phyloP scores from a whole-genome alignment of 1,140 invertebrate genomes.

The Hydropsyche tenuis region DNA sequence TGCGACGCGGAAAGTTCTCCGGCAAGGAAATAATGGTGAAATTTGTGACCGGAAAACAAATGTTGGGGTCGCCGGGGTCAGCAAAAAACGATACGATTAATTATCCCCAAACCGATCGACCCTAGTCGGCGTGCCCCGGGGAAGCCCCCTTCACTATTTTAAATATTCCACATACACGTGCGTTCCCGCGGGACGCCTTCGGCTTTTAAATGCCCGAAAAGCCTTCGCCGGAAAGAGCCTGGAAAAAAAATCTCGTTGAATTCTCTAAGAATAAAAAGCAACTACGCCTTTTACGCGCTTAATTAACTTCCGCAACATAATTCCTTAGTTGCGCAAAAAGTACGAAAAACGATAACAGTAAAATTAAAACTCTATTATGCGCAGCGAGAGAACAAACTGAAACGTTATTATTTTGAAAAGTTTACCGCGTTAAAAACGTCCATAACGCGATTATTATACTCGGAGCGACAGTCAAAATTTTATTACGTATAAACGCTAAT shows the following conservation, averaged over 20 bases:
- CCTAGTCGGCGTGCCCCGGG: neutral
- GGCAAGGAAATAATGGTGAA: constrained; percentile 23
- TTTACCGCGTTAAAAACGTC: neutral
- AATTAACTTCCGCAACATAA: too few species aligned
- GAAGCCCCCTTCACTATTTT: neutral
- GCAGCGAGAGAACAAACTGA: neutral
- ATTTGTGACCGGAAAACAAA: constrained; percentile 33
- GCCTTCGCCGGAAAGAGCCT: too few species aligned
- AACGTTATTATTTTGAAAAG: constrained; percentile 16
- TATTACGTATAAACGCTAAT: constrained; percentile 1
- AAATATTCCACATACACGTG: constrained; percentile 15
- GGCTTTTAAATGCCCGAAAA: too few species aligned
- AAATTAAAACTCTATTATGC: neutral
- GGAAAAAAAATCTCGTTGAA: too few species aligned
- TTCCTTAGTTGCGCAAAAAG: too few species aligned
- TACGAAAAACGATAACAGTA: too few species aligned
- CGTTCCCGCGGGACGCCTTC: neutral
- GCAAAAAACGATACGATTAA: constrained; percentile 40
- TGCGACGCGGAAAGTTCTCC: constrained; percentile 8
- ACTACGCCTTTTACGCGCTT: too few species aligned
- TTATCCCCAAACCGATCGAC: constrained; percentile 32
- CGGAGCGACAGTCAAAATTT: constrained; percentile 7
- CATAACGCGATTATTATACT: constrained; percentile 9
- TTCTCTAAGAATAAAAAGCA: too few species aligned
- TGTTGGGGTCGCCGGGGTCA: constrained; percentile 15